Percentiles rank a stretch among this genome's conserved stretches.
Conservation (phyloP, 2,888 invertebrate genomes). For the Julus scandinavius region DNA sequence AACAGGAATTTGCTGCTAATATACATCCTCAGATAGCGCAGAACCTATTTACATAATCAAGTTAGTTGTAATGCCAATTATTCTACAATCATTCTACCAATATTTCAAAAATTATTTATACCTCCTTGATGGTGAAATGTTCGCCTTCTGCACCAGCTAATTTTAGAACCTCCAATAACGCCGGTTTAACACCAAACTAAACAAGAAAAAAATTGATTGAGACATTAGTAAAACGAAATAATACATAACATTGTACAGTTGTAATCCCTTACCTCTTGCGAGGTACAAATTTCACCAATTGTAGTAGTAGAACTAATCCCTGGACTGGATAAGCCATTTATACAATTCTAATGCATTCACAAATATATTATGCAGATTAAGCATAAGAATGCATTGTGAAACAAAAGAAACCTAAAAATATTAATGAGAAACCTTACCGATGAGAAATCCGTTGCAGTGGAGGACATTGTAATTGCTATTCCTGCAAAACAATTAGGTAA, state of each 20-base stretch:
- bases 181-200: constrained; percentile 48
- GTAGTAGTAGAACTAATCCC: not conserved
- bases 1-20: constrained; percentile 14
- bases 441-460: not conserved
- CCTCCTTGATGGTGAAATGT: constrained; percentile 46
- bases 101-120: constrained; percentile 7
- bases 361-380: not conserved
- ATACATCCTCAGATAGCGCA: constrained; percentile 41
- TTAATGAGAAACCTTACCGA: not conserved
- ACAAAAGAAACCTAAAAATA: not conserved
- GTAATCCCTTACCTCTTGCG: not conserved
- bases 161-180: constrained; percentile 50
- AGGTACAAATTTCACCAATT: not conserved
- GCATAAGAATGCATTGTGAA: too few species aligned
- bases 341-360: not conserved
- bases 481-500: not conserved
- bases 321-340: not conserved
- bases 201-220: not conserved
- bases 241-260: too few species aligned
- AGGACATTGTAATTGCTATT: not conserved
- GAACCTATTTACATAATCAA: constrained; percentile 42
- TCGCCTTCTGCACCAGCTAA: constrained; percentile 52
- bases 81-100: not conserved
- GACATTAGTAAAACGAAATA: too few species aligned
- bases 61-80: not conserved